Evolutionary conservation across 2,888 invertebrate genomes (phyloP), one percentile per base, ranked within the genome.

Genomic region (Cephus runcator): DNA sequence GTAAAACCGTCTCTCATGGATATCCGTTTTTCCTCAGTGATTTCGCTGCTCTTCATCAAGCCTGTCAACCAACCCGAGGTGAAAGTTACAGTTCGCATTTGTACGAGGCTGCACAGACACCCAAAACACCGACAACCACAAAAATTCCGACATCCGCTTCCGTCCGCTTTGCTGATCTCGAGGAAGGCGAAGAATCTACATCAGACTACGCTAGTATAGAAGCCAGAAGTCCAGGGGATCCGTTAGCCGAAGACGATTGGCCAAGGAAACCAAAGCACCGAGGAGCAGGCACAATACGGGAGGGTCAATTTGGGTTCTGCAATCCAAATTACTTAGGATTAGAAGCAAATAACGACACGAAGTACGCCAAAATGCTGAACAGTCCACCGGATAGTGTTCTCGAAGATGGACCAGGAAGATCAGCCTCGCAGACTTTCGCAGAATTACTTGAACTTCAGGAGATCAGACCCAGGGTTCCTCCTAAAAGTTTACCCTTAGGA

Each of bases 191-290:
- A 79, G 94, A 94, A 83, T 95, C 95, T 0, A 96, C 96, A 1
- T 96, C 96, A 6, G 96, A 96, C 87, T 96, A 96, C 90, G 95
- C 95, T 77, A 95, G 96, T 87, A 95, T 95, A 75, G 96, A 95
- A 90, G 93, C 94, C 0, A 86, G 91, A 31, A 91, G 91, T 86
- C 91, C 91, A 0, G 91, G 91, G 0, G 91, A 91, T 79, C 91
- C 91, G 1, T 81, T 91, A 0, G 91, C 87, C 2, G 91, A 91
- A n/a, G 91, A 91, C 11, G 91, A 91, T 40, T 90, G 90, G 88
- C 82, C 81, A 4, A 85, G 82, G 12, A 84, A 83, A 36, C 81
- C 77, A 4, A 83, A 83, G 69, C 77, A 81, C n/a, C 78, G 81
- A 12, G 81, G 31, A 23, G 69, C 87, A 73, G 83, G 89, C 85